Evolutionary conservation across 2,797 vertebrate genomes (phyloP).

Genomic region (Tragelaphus oryx): DNA sequence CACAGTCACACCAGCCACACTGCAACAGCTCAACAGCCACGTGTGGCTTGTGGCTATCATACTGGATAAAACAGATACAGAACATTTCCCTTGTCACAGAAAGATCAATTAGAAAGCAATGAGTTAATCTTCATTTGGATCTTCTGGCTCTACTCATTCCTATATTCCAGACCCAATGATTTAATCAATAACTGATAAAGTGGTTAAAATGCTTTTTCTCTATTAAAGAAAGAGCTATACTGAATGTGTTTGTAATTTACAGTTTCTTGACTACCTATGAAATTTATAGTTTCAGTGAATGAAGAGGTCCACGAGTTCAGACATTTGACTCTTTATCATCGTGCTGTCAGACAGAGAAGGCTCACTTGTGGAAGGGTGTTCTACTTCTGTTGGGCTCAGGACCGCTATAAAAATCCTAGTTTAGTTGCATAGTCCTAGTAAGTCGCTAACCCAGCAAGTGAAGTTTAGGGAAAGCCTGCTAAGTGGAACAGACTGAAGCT

Average conservation of each 20-base stretch:
- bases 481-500: not conserved
- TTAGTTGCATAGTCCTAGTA: not conserved
- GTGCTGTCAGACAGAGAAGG: not conserved
- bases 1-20: not conserved
- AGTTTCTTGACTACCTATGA: not conserved
- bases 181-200: slow-evolving; percentile 7
- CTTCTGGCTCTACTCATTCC: not conserved
- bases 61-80: not conserved
- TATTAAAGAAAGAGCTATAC: not conserved
- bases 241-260: not conserved
- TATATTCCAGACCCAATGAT: not conserved
- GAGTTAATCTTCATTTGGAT: not conserved
- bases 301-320: not conserved
- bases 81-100: not conserved
- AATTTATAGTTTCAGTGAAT: not conserved
- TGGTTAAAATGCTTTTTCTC: not conserved
- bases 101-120: not conserved
- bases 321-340: not conserved
- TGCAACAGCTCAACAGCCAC: not conserved
- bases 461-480: not conserved
- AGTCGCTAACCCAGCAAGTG: not conserved
- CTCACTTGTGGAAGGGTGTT: not conserved
- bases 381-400: not conserved
- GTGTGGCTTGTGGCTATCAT: not conserved
- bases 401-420: not conserved